Percentiles rank a stretch among this genome's conserved stretches.
Conservation (phyloP, 2,113 vertebrate genomes). For the Cebidichthys violaceus region DNA sequence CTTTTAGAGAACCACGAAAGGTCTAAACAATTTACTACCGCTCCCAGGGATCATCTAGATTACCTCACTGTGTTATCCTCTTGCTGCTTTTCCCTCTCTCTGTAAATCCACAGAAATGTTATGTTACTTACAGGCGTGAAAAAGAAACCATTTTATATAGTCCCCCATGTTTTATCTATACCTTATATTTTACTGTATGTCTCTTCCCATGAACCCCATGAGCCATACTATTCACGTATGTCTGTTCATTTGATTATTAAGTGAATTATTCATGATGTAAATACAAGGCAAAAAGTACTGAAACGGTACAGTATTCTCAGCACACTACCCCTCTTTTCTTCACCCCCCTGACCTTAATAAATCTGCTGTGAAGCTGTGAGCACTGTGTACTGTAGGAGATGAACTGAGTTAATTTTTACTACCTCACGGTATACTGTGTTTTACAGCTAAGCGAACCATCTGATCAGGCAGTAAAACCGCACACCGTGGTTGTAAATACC, state of each 20-base stretch:
- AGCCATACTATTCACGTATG: not conserved
- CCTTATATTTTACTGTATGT: not conserved
- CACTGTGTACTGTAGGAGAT: slow-evolving; percentile 41
- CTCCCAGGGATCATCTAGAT: slow-evolving; percentile 5
- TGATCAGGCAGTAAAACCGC: slow-evolving; percentile 51
- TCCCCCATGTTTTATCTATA: slow-evolving; percentile 8
- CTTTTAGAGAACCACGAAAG: not conserved
- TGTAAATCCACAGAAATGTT: not conserved
- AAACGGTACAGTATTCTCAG: not conserved
- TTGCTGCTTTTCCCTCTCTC: not conserved
- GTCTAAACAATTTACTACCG: slow-evolving; percentile 4
- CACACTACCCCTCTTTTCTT: not conserved
- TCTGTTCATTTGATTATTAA: not conserved
- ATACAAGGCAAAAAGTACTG: not conserved
- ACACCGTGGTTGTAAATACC: slow-evolving; percentile 66
- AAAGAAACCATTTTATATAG: not conserved
- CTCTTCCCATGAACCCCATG: not conserved
- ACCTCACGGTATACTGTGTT: slow-evolving; percentile 34
- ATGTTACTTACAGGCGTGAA: not conserved
- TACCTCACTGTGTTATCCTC: not conserved
- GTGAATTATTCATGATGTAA: slow-evolving; percentile 30
- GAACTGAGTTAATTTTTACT: slow-evolving; percentile 62
- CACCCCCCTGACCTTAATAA: slow-evolving; percentile 8
- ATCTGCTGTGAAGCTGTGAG: slow-evolving; percentile 16
- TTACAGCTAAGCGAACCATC: slow-evolving; percentile 51